phyloP scores from a whole-genome alignment of 2,888 invertebrate genomes.

The Caenorhabditis becei region DNA sequence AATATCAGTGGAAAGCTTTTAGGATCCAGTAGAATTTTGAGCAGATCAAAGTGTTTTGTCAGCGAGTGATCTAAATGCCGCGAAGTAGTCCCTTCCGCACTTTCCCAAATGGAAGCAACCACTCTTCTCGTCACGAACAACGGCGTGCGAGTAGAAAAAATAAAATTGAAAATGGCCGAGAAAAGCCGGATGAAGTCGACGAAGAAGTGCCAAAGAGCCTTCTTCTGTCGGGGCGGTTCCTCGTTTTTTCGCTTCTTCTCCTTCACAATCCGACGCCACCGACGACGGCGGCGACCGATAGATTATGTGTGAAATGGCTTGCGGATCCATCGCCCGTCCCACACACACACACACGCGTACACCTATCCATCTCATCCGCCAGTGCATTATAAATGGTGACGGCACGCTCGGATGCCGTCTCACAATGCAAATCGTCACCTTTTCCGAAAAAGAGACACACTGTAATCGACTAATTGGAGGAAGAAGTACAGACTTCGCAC shows the following conservation, averaged over 20 bases:
- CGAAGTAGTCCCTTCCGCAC: conserved; percentile 2
- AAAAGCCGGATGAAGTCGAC: conserved; percentile 53
- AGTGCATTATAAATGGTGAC: conserved; percentile 57
- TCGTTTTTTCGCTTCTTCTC: conserved; percentile 4
- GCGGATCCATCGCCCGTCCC: conserved; percentile 21
- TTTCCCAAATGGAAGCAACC: conserved; percentile 37
- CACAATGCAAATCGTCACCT: conserved; percentile 51
- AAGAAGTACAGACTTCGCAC: background rate
- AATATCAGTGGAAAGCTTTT: too few relatives aligned
- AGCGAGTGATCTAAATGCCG: too few relatives aligned
- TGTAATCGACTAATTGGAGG: conserved; percentile 42
- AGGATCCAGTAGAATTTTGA: too few relatives aligned
- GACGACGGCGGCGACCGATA: conserved; percentile 44
- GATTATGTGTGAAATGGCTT: conserved; percentile 58
- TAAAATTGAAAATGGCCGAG: conserved; percentile 34
- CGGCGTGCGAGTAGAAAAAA: background rate
- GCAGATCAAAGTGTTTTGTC: too few relatives aligned
- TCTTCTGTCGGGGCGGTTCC: conserved; percentile 47
- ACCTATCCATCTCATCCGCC: conserved; percentile 40
- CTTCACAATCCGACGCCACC: conserved; percentile 1
- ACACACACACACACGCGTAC: conserved; percentile 1
- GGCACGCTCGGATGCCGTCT: conserved; percentile 55
- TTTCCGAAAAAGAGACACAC: conserved; percentile 17
- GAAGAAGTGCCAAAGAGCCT: background rate
- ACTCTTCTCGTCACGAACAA: conserved; percentile 19